Evolutionary conservation across 2,888 invertebrate species (phyloP), one percentile per base, ranked within the genome.

Genomic region (Cryptocheilus praepositus): DNA sequence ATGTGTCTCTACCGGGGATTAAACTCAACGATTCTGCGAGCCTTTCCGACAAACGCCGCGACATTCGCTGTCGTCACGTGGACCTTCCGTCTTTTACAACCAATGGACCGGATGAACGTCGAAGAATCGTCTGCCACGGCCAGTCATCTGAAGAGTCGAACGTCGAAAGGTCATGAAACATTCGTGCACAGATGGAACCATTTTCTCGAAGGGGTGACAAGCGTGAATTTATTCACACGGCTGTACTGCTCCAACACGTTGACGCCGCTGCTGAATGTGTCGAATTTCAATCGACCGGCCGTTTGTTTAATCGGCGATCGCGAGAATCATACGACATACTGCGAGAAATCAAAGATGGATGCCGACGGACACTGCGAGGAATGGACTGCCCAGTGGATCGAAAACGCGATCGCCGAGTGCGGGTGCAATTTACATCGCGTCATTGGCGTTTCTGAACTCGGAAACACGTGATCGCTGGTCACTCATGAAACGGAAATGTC

Each of bases 1-100:
- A 85, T 89, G 0, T 94, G 94, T 76, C 92, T 98, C 86, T 91
- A 93, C 56, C 90, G 94, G 19, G 97, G 97, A 0, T 85, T 97
- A 0, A 91, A 92, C 19, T 94, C 96, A 0, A 95, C 97, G 0
- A 89, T 96, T 49, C 84, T 96, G 55, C 92, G 98, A 52, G 97
- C 98, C 0, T 98, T 98, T 88, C 96, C 98, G 0, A 95, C 95
- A 71, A 98, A 98, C 87, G 98, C 97, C 0, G 96, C 95, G 3
- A 96, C 96, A 68, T 98, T 98, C 87, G 92, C 95, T 43, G 95
- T 95, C 0, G 96, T 97, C 61, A 93, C 93, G 22, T 95, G 94
- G 94, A 92, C 94, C 1, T 92, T 96, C 87, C 90, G 93, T 59
- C 83, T 92, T 18, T 85, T 89, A 25, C 36, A 36, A 7, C 36